Evolutionary conservation across 2,888 invertebrate genomes (phyloP).

Genomic region (Cremastinae sp.): DNA sequence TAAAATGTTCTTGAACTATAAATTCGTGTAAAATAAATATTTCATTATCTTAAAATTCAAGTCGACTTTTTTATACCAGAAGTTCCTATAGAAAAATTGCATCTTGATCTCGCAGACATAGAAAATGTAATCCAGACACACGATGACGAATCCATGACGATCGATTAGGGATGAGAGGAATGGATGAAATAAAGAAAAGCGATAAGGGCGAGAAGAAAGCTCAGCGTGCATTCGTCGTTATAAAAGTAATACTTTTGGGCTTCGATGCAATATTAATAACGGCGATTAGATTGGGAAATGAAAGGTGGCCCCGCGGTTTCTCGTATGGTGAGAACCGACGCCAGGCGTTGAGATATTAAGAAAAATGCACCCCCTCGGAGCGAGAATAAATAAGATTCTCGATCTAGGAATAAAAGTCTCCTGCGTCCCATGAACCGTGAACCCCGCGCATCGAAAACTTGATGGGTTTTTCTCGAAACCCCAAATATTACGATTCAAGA

Average conservation of each 20-base stretch:
- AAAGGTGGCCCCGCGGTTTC: slow-evolving; percentile 54
- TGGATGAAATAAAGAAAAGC: background rate
- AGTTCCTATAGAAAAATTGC: no score
- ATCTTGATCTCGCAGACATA: background rate
- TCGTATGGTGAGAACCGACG: slow-evolving; percentile 29
- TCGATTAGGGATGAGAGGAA: slow-evolving; percentile 69
- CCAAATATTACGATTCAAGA: slow-evolving; percentile 3
- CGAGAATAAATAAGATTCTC: slow-evolving; percentile 52
- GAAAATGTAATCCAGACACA: slow-evolving; percentile 34
- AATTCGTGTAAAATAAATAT: no score
- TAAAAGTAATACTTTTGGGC: slow-evolving; percentile 31
- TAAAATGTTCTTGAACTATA: no score
- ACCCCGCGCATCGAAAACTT: slow-evolving; percentile 16
- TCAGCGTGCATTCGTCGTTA: slow-evolving; percentile 20
- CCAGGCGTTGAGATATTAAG: slow-evolving; percentile 27
- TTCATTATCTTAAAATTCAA: slow-evolving; percentile 15
- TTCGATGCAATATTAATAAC: slow-evolving; percentile 77
- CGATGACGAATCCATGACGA: slow-evolving; percentile 72
- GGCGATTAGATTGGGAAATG: slow-evolving; percentile 68
- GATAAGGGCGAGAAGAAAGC: slow-evolving; percentile 40
- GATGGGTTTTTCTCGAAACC: slow-evolving; percentile 9
- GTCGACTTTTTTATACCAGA: no score
- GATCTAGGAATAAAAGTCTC: slow-evolving; percentile 45
- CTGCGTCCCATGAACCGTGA: slow-evolving; percentile 18
- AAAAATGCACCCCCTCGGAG: slow-evolving; percentile 38